Evolutionary conservation across 2,113 vertebrate species (phyloP), one percentile per base, ranked within the genome.

Genomic region (Prietella phreatophila): DNA sequence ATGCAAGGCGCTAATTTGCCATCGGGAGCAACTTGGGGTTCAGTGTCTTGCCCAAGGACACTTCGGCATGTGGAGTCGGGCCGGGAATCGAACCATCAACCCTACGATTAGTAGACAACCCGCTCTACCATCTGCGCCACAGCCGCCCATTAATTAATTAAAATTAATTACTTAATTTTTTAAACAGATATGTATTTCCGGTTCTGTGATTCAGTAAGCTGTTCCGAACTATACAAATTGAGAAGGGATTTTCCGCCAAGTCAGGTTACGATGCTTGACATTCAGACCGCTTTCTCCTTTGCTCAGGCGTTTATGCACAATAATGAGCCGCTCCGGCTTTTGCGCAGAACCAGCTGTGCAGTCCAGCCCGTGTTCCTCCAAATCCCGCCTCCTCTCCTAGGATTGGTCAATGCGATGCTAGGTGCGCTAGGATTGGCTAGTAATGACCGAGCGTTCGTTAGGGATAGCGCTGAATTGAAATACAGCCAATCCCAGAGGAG

Each of bases 341-440:
- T 84, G n/a, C 61, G 47, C 83, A 71, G 63, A 67, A 55, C 83
- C 83, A 67, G 63, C 80, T 82, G 80, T 61, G 55, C 33, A 15
- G 14, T 84, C 17, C 47, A 33, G 63, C 39, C 42, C 61, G 25
- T 11, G 2, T 33, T 69, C 20, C 3, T 30, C 2, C 27, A 71
- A 30, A 33, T 1, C 65, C 83, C 61, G 63, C 82, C 63, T 53
- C 9, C 61, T 55, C n/a, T 22, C 9, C 14, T 33, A 5, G 3
- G 56, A 82, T 82, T 61, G 80, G 56, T 25, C 42, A 61, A 2
- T 42, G 56, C 22, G 1, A 82, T 15, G 19, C 4, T 22, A 82
- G 15, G 0, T 36, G 8, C 55, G 7, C 33, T 6, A 39, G 0
- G 56, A 82, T 61, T 61, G 56, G 80, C 22, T 15, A 27, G 56